Evolutionary conservation across 2,797 vertebrate species (phyloP).

Genomic region (Parauchenoglanis punctatus): DNA sequence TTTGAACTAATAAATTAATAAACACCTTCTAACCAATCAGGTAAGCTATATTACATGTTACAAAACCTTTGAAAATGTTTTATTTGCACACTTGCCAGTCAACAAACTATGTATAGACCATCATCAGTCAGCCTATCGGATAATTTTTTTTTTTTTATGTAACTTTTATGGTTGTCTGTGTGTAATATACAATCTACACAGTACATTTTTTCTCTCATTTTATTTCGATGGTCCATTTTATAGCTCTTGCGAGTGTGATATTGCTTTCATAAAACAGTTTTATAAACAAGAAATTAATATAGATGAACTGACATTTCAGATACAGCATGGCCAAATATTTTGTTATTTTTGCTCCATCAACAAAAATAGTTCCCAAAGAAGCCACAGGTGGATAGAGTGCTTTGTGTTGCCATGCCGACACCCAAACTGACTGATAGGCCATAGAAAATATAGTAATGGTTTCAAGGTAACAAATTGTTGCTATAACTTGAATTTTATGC

Average conservation of each 20-base stretch:
- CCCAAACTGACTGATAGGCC: background rate
- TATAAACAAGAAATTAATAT: slow-evolving; percentile 2
- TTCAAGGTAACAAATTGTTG: background rate
- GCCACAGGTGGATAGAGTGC: background rate
- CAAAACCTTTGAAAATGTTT: background rate
- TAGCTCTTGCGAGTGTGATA: background rate
- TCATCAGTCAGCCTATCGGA: background rate
- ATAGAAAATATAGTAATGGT: background rate
- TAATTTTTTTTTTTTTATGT: no score
- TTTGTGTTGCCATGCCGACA: background rate
- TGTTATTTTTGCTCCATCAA: background rate
- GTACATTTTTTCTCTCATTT: background rate
- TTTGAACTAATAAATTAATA: background rate
- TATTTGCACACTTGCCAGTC: background rate
- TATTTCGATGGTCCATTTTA: background rate
- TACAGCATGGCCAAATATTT: background rate
- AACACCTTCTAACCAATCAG: background rate
- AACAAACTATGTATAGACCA: background rate
- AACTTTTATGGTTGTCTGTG: background rate
- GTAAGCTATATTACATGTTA: background rate
- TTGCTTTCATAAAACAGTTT: background rate
- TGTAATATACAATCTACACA: background rate
- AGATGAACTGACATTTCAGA: background rate
- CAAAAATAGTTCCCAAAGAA: background rate
- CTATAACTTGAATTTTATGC: background rate